Base-by-base conservation (phyloP, 2,888 invertebrate species). In the Drosophila ezoana region DNA sequence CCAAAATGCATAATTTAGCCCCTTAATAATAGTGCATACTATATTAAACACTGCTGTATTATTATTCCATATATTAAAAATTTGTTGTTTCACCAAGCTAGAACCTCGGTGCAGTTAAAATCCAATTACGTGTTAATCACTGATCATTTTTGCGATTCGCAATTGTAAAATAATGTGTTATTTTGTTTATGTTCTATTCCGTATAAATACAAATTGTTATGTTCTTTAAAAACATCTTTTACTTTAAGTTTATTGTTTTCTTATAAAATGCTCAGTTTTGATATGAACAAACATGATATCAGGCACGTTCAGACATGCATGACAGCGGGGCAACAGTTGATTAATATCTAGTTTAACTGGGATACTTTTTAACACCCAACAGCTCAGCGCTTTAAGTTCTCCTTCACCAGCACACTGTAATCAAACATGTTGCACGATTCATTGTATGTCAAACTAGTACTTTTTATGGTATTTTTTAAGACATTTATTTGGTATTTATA, bases 21-120 rank as follows among this genome's bases (percentile, higher is more conserved):
- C 74, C 69, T 59, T 87, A 85, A 87, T 77, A 81, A 81, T 79
- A 83, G 88, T 82, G 82, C 65, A 70, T 66, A 79, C 67, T 66
- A 67, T 67, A 75, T 65, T 63, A 65, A 71, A 82, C 67, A 72
- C 64, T 63, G 68, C 86, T 85, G 81, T 87, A 87, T 84, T 89
- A 84, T 79, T 89, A 89, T 85, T 85, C 85, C 85, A 84, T 89
- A 81, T 73, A 79, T 75, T 76, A 72, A 67, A 77, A 84, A 77
- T 81, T 84, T 75, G 87, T 89, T 89, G 85, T 79, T 76, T 58
- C 80, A 77, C 86, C 72, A 57, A 57, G 57, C 44, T 18, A 33
- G 20, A 33, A 53, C 9, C 40, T 60, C 45, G 70, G 70, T 73
- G 63, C 53, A 41, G 52, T 76, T 69, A 58, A 59, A 61, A 14